Evolutionary conservation across 2,888 invertebrate species (phyloP), one percentile per base, ranked within the genome.

Genomic region (Crocallis elinguaria): DNA sequence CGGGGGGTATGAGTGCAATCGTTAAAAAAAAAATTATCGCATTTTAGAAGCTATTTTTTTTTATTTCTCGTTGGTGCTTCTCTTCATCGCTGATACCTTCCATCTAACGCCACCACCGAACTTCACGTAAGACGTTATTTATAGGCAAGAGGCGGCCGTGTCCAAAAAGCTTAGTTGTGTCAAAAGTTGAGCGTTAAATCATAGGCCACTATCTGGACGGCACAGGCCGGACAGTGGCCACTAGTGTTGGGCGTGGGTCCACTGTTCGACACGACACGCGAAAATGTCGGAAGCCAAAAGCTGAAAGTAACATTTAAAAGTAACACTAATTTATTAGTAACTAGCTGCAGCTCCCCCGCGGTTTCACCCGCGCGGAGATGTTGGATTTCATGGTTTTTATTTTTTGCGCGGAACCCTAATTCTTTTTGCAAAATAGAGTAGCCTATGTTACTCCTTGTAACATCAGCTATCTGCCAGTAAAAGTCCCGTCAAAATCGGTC

Each of bases 111-210:
- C 82, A 71, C 55, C 67, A 49, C 77, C 72, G 73, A 77, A 84
- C 80, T 84, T 82, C 86, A 84, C 85, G 85, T 88, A 88, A 89
- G 88, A 86, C 78, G 83, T 90, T 89, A 91, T 91, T 91, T 91
- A 91, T 89, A 82, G 87, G 79, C 82, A 74, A 76, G 74, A 85
- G 84, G 82, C 84, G 82, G 82, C 78, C 83, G 81, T 86, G 92
- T 92, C 91, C 88, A 86, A 88, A 88, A 92, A 91, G 92, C 92
- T 92, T 92, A 92, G 89, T 91, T 88, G 89, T 91, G 92, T 92
- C 92, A 92, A 93, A 93, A 93, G 93, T 93, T 93, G 93, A 92
- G 92, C 92, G 92, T 93, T 94, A 93, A 94, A 94, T 94, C 93
- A 94, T 93, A 88, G 91, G 89, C 83, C 85, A 86, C 93, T 93